Evolutionary conservation across 2,888 invertebrate species (phyloP).

Genomic region (Drosophila austrosaltans): DNA sequence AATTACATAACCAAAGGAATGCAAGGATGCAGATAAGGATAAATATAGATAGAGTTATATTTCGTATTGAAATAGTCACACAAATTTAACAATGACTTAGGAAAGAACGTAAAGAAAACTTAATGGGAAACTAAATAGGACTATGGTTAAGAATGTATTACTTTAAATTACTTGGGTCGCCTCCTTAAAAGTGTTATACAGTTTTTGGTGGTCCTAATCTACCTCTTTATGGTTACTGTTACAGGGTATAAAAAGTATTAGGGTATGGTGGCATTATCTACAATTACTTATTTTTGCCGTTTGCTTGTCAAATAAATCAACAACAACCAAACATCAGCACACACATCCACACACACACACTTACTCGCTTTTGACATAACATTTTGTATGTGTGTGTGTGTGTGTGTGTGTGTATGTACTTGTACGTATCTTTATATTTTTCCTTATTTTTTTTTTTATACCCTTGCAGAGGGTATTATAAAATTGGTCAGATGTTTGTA

Average conservation of each 20-base stretch:
- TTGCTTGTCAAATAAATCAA: conserved; percentile 64
- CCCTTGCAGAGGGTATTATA: too few species aligned
- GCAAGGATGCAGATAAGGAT: not conserved
- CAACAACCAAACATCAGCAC: conserved; percentile 11
- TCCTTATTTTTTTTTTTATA: conserved; percentile 34
- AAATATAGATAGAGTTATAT: not conserved
- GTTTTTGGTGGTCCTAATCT: not conserved
- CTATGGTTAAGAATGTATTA: too few species aligned
- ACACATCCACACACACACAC: conserved; percentile 22
- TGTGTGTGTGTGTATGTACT: conserved; percentile 4
- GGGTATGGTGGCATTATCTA: conserved; percentile 44
- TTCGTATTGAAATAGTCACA: too few species aligned
- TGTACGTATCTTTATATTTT: conserved; percentile 16
- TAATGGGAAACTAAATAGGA: too few species aligned
- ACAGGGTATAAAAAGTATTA: conserved; percentile 4
- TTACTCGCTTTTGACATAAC: conserved; percentile 13
- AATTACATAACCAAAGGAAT: not conserved
- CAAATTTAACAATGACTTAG: not conserved
- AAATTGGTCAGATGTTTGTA: too few species aligned
- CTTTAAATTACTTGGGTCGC: too few species aligned
- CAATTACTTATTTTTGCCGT: conserved; percentile 51
- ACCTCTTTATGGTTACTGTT: not conserved
- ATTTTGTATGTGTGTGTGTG: not conserved
- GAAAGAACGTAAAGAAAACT: not conserved
- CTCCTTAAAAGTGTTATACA: not conserved